Evolutionary conservation across 2,888 invertebrate species (phyloP).

Genomic region (Drosophila dives): DNA sequence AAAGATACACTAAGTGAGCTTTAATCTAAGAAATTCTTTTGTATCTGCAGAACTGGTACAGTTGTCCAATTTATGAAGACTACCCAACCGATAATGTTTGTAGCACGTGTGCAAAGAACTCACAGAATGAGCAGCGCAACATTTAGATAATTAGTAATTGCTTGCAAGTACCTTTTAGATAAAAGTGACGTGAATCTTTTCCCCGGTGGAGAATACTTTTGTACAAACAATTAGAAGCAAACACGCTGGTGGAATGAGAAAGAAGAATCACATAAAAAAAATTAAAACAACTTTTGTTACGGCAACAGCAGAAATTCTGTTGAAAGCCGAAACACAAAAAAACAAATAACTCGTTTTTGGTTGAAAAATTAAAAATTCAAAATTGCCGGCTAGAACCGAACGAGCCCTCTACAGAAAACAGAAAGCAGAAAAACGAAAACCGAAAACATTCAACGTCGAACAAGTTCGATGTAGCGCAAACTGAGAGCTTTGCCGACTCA

Average conservation of each 20-base stretch:
- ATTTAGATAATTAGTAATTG: conserved; percentile 51
- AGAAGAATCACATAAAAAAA: conserved; percentile 4
- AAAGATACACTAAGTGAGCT: conserved; percentile 25
- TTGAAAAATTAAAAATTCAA: conserved; percentile 51
- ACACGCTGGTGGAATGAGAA: conserved; percentile 29
- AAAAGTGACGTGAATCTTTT: conserved; percentile 52
- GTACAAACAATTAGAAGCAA: conserved; percentile 45
- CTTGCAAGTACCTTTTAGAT: conserved; percentile 60
- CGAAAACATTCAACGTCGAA: conserved; percentile 27
- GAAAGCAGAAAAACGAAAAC: background rate
- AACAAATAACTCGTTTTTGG: conserved; percentile 55
- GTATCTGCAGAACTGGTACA: conserved; percentile 14
- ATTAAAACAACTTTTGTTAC: conserved; percentile 38
- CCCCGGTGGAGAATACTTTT: conserved; percentile 14
- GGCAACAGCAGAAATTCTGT: conserved; percentile 37
- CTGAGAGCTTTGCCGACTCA: conserved; percentile 35
- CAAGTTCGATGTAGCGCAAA: conserved; percentile 61
- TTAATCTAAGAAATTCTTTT: conserved; percentile 30
- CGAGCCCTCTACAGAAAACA: conserved; percentile 59
- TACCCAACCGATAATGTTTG: conserved; percentile 28
- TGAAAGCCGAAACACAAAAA: conserved; percentile 42
- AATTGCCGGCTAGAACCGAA: conserved; percentile 68
- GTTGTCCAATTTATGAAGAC: conserved; percentile 1
- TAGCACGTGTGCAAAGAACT: conserved; percentile 23
- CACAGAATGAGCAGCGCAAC: conserved; percentile 3